Base-by-base conservation (phyloP, 2,113 vertebrate genomes). In the Empidonax traillii region DNA sequence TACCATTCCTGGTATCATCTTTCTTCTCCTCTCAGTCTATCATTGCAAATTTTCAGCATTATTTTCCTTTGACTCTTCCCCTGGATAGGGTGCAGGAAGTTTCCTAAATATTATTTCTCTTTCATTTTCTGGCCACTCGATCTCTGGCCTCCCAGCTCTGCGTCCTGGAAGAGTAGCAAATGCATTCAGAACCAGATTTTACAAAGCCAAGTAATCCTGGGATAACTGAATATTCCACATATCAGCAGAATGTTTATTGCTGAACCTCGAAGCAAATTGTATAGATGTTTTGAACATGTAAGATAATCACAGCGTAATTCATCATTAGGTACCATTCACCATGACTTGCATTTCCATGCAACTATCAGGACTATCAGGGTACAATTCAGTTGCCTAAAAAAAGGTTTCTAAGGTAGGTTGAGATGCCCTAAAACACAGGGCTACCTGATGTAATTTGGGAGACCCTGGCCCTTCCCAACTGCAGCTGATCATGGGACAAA, bases 1-100 rank as follows among this genome's bases (percentile, higher is more conserved):
- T 96, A 85, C 72, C 82, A 41, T 74, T 88, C 51, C 55, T 43
- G 4, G 47, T 91, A 63, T 94, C 82, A 93, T 95, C 87, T 96
- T 95, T 96, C 87, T 90, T 93, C 63, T 82, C 23, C 51, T 75
- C 78, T 75, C 65, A 52, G 90, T 87, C 56, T 56, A 37, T 76
- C 75, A 43, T 39, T 66, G 78, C 68, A 75, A 63, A 67, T 93
- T 87, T 94, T 90, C 67, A 51, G 35, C 31, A 30, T 65, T 62
- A 35, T 80, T 96, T 96, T 88, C 63, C 43, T 88, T 67, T 47
- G 56, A 80, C 15, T 93, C 59, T 84, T 77, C 35, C 30, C 83
- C 35, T 6, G 0, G 76, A 39, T 23, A 56, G 33, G 28, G 22
- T 67, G 35, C 27, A 51, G 51, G 55, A 73, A 82, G 23, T n/a